Conservation (phyloP, 2,797 vertebrate species). For the Thaleichthys pacificus region DNA sequence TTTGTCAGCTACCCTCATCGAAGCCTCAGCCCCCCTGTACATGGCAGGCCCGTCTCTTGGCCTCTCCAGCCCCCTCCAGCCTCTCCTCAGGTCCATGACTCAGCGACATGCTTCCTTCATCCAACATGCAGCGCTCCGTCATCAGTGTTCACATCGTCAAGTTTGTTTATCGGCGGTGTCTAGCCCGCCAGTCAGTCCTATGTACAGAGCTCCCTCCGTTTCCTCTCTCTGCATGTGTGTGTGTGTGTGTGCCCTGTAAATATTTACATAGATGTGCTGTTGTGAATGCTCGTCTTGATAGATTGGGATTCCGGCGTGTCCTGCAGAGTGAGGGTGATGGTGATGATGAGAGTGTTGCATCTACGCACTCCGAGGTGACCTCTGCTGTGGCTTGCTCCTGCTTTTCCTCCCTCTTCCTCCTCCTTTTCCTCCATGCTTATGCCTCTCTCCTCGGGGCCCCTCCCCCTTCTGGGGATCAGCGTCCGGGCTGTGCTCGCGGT, state of each 20-base stretch:
- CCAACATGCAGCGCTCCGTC: constrained; percentile 40
- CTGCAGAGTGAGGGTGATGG: constrained; percentile 48
- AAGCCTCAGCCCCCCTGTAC: no score
- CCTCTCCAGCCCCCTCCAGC: not conserved
- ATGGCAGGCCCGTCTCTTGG: not conserved
- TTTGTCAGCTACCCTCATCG: no score
- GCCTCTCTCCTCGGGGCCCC: constrained; percentile 58
- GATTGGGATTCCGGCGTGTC: constrained; percentile 39
- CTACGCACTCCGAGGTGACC: constrained; percentile 76
- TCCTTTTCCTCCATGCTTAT: constrained; percentile 61
- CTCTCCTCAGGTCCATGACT: constrained; percentile 16
- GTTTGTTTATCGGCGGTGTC: constrained; percentile 36
- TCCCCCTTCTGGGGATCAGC: constrained; percentile 42
- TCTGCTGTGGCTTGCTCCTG: constrained; percentile 77
- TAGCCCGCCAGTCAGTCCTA: not conserved
- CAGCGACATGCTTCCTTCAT: constrained; percentile 48
- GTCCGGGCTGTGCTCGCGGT: constrained; percentile 23
- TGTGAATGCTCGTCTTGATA: constrained; percentile 6
- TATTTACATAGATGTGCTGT: constrained; percentile 28
- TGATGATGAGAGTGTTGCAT: not conserved
- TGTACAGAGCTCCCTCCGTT: constrained; percentile 22
- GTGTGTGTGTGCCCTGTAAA: constrained; percentile 6
- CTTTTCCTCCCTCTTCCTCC: constrained; percentile 68
- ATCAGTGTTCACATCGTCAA: not conserved
- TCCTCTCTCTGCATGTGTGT: constrained; percentile 16